Conservation (phyloP, 2,888 invertebrate species). For the Tuta absoluta region DNA sequence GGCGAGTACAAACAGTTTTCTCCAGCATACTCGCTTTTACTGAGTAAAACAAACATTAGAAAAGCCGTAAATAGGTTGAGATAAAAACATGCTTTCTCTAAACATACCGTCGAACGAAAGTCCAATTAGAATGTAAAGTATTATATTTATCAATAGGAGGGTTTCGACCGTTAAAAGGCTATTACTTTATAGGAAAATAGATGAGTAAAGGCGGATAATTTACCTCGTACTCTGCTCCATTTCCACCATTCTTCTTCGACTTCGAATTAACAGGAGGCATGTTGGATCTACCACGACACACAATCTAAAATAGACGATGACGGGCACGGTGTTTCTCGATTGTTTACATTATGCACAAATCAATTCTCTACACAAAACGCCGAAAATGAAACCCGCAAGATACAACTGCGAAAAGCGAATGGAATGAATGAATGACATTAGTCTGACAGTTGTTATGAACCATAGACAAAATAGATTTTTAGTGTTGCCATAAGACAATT, state of each 20-base stretch:
- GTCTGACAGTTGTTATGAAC: neutral
- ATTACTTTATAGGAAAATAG: neutral
- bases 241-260: constrained; percentile 66
- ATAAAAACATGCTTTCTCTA: constrained; percentile 15
- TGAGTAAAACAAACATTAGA: constrained; percentile 33
- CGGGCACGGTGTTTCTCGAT: constrained; percentile 7
- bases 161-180: neutral
- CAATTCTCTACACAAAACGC: constrained; percentile 49
- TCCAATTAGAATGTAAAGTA: neutral
- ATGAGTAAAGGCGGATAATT: constrained; percentile 34
- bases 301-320: constrained; percentile 13
- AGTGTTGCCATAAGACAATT: neutral
- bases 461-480: constrained; percentile 17
- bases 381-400: constrained; percentile 46
- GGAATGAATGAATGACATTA: no score
- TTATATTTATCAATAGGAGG: neutral
- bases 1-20: constrained; percentile 15
- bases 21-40: neutral
- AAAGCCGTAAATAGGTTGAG: constrained; percentile 33
- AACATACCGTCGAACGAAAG: neutral
- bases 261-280: constrained; percentile 78
- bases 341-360: constrained; percentile 51
- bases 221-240: constrained; percentile 74
- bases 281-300: constrained; percentile 33
- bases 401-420: constrained; percentile 36